Conservation (phyloP, 2,888 invertebrate genomes). For the Himalopsyche tibetana region DNA sequence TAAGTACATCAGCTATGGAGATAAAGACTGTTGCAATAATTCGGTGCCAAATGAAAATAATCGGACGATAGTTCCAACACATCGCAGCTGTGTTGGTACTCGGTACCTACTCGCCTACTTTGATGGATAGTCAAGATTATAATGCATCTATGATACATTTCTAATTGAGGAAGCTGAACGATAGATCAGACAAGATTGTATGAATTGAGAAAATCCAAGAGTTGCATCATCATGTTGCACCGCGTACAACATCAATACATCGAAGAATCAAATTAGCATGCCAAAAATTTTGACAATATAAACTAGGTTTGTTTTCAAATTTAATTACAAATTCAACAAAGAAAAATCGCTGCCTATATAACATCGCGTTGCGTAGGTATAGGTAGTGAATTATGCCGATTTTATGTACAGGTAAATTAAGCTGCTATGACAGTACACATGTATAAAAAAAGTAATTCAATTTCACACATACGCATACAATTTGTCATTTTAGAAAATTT, state of each 20-base stretch:
- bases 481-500: too few species aligned
- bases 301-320: background rate
- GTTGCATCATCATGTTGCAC: conserved; percentile 5
- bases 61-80: conserved; percentile 1
- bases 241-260: background rate
- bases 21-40: background rate
- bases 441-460: too few species aligned
- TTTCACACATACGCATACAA: too few species aligned
- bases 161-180: conserved; percentile 27
- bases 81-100: background rate
- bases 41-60: conserved; percentile 17
- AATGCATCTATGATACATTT: conserved; percentile 27
- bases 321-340: too few species aligned
- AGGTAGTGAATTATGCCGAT: too few species aligned
- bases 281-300: background rate
- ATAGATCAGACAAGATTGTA: background rate
- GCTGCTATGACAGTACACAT: too few species aligned
- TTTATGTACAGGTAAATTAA: too few species aligned
- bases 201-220: background rate
- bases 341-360: too few species aligned
- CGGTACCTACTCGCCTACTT: background rate
- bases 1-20: background rate
- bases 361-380: too few species aligned
- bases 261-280: background rate
- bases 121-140: conserved; percentile 22